phyloP scores from a whole-genome alignment of 2,888 invertebrate genomes.

The Andrena marginata region DNA sequence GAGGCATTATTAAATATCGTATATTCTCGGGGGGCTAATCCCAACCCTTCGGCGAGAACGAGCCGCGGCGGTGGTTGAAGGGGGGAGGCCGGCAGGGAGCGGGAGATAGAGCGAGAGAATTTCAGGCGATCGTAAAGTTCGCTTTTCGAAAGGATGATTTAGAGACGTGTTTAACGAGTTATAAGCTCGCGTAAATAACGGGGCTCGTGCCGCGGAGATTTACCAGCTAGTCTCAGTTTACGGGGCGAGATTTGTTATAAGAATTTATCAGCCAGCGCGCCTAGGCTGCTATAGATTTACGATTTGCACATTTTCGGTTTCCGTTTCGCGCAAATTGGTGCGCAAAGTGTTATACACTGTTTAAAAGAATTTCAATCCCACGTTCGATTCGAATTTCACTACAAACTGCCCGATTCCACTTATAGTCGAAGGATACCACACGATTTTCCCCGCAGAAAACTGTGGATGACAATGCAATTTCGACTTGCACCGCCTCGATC shows the following conservation, averaged over 20 bases:
- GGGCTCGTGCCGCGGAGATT: conserved; percentile 16
- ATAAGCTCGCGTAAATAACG: conserved; percentile 47
- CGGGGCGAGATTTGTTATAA: conserved; percentile 29
- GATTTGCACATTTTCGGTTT: neutral
- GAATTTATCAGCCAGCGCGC: conserved; percentile 20
- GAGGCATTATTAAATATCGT: conserved; percentile 80
- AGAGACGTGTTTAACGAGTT: conserved; percentile 51
- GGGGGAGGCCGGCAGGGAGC: neutral
- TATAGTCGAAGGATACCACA: neutral
- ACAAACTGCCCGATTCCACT: neutral
- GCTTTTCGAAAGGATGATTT: conserved; percentile 50
- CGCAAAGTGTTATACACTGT: too few species aligned
- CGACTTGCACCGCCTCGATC: conserved; percentile 1
- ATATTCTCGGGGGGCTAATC: conserved; percentile 74
- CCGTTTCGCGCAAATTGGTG: neutral
- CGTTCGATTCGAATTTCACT: neutral
- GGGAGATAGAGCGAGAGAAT: conserved; percentile 13
- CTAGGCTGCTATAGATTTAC: neutral
- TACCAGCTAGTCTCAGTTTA: conserved; percentile 23
- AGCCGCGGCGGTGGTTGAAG: neutral
- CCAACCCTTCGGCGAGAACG: conserved; percentile 47
- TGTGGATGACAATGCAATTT: conserved; percentile 53
- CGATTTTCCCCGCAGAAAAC: conserved; percentile 26
- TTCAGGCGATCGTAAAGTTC: conserved; percentile 51
- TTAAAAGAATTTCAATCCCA: neutral